phyloP scores from a whole-genome alignment of 2,797 vertebrate genomes.

The Lindbergichthys nudifrons region DNA sequence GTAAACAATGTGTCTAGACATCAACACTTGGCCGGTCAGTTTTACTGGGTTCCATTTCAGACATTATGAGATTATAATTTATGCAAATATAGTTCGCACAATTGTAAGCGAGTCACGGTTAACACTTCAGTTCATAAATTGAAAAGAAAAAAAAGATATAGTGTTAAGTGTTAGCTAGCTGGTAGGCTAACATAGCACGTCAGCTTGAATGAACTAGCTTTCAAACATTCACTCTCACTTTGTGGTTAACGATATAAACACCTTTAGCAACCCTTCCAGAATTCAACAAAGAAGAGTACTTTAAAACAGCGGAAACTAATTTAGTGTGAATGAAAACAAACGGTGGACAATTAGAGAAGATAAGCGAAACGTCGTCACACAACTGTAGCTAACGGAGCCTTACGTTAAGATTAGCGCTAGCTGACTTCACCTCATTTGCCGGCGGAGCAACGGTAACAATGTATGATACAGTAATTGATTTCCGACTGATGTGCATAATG shows the following conservation, averaged over 20 bases:
- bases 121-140: background rate
- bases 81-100: background rate
- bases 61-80: background rate
- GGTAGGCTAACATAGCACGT: conserved; percentile 46
- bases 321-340: background rate
- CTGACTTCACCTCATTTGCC: conserved; percentile 44
- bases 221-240: conserved; percentile 28
- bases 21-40: conserved; percentile 29
- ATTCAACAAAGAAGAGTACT: background rate
- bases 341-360: background rate
- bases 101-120: rapidly evolving
- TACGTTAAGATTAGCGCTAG: conserved; percentile 7
- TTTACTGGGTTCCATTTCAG: conserved; percentile 2
- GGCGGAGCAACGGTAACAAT: conserved; percentile 5
- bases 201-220: conserved; percentile 67
- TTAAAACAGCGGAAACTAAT: background rate
- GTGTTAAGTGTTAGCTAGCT: conserved; percentile 25
- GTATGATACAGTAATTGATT: background rate
- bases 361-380: conserved; percentile 74
- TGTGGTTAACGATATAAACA: background rate
- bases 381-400: conserved; percentile 61
- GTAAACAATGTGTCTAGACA: conserved; percentile 29
- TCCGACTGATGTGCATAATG: background rate
- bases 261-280: background rate
- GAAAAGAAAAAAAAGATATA: background rate